Conservation (phyloP, 1,140 invertebrate genomes). For the Meloidogyne hapla region DNA sequence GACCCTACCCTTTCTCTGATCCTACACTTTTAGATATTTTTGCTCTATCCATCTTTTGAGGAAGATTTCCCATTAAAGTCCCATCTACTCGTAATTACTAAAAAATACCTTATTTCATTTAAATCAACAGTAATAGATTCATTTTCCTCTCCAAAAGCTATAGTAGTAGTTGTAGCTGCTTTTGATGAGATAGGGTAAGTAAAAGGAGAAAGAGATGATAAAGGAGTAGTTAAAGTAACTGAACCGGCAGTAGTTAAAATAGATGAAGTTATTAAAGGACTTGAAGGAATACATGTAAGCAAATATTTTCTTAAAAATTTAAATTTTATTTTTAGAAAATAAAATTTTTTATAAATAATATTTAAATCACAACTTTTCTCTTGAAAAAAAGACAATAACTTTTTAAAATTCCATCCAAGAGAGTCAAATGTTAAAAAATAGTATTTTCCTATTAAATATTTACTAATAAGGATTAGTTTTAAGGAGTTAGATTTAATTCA, state of each 20-base stretch:
- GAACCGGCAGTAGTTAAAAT: not conserved
- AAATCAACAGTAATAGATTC: not conserved
- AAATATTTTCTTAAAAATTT: slow-evolving; percentile 53
- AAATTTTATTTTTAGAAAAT: too few species aligned
- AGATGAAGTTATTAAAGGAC: not conserved
- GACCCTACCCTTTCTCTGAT: too few species aligned
- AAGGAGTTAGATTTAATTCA: too few species aligned
- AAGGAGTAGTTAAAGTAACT: not conserved
- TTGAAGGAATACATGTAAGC: slow-evolving; percentile 59
- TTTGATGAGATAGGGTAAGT: not conserved
- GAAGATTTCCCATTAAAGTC: too few species aligned
- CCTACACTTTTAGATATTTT: too few species aligned
- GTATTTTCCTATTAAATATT: too few species aligned
- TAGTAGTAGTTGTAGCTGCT: not conserved
- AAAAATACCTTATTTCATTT: not conserved
- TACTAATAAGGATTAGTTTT: too few species aligned
- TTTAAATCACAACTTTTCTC: not conserved
- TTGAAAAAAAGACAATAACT: too few species aligned
- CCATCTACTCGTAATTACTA: too few species aligned
- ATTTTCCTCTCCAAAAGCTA: slow-evolving; percentile 51
- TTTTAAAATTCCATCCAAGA: too few species aligned
- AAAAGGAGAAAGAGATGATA: not conserved
- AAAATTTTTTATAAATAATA: not conserved
- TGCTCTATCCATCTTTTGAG: too few species aligned
- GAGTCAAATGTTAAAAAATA: too few species aligned